Conservation (phyloP, 1,140 invertebrate species). For the Drosophila triauraria region DNA sequence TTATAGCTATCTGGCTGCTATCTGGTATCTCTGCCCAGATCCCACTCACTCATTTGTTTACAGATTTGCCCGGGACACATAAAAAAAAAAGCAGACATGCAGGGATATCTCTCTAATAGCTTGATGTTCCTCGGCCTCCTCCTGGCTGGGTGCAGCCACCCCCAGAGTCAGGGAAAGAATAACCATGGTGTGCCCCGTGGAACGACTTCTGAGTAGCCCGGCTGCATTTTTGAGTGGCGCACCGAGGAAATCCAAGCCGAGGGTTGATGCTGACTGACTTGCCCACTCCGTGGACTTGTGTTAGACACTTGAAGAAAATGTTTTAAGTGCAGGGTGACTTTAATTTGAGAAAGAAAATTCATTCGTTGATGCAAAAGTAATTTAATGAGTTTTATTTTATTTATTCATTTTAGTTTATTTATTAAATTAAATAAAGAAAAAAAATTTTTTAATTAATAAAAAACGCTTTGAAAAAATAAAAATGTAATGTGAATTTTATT, state of each 20-base stretch:
- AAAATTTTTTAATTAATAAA: no score
- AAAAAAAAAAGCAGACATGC: constrained; percentile 20
- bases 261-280: constrained; percentile 52
- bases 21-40: constrained; percentile 12
- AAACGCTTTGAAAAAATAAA: no score
- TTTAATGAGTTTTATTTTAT: no score
- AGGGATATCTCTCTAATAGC: constrained; percentile 53
- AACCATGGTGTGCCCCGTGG: not conserved
- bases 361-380: no score
- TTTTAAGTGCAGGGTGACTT: no score
- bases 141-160: constrained; percentile 30
- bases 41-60: constrained; percentile 69
- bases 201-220: constrained; percentile 64
- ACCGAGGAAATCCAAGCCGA: constrained; percentile 23
- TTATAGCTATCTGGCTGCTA: constrained; percentile 29
- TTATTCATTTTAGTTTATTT: no score
- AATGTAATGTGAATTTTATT: no score
- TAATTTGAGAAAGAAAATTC: no score
- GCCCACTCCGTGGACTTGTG: not conserved
- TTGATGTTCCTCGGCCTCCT: constrained; percentile 25
- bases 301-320: constrained; percentile 6
- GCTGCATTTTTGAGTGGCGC: constrained; percentile 71
- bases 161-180: constrained; percentile 23
- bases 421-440: no score
- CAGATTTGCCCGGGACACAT: constrained; percentile 49